Base-by-base conservation (phyloP, 2,113 vertebrate genomes). In the Zosterops lateralis region DNA sequence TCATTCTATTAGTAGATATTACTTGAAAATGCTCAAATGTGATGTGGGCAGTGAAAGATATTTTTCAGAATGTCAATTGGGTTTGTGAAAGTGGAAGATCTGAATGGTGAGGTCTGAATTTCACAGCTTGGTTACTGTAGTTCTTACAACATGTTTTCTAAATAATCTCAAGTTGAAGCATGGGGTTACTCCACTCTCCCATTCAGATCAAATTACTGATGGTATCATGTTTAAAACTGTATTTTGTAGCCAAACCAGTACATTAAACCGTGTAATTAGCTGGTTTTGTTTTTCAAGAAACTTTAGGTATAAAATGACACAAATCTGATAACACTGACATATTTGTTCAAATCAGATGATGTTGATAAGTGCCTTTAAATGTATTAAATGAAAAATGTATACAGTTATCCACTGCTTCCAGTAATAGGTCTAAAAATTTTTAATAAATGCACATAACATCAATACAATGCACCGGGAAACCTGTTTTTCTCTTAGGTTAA, bases 341-440 rank as follows among this genome's bases (percentile, higher is more conserved):
- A 24, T 47, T 65, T 61, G 7, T 8, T 73, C 7, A 70, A 70
- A 84, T 61, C 7, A 7, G 12, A 17, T 0, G 0, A n/a, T 4
- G 3, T 8, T 62, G 31, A 18, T 47, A 25, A 61, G 6, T 44
- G 6, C 7, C 3, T 57, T 70, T 62, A 66, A 70, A 61, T 31
- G 10, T 40, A 38, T 19, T 81, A 62, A 58, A 34, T 9, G 3
- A 70, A 36, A 76, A 68, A 53, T 13, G 3, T 26, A 1, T 57
- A 10, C 15, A 48, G 17, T 15, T n/a, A 48, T 53, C 13, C 8
- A 13, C 24, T 91, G 21, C 15, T 57, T 50, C 22, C 16, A 28
- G 3, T 42, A 80, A 51, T 11, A 22, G 18, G 18, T 65, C 28
- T 86, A 32, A n/a, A 61, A 8, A 12, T 14, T 31, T 61, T 62